Conservation (phyloP, 1,140 invertebrate genomes). For the Musca vetustissima region DNA sequence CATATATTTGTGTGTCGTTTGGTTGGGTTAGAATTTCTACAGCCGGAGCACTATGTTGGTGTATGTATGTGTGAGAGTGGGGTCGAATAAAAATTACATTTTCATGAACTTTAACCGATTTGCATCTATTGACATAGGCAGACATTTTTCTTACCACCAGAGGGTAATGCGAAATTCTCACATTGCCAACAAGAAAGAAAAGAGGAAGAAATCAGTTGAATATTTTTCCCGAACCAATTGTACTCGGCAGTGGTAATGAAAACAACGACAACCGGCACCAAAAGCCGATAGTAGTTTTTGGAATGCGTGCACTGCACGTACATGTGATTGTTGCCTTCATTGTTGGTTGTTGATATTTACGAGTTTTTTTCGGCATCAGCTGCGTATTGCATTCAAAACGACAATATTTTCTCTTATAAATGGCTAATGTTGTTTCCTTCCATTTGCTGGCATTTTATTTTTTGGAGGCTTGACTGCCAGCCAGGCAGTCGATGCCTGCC, state of each 20-base stretch:
- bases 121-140: too few relatives aligned
- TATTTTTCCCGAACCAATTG: too few relatives aligned
- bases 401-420: constrained; percentile 21
- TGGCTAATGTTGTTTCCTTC: neutral
- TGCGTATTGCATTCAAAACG: constrained; percentile 16
- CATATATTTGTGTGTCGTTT: neutral
- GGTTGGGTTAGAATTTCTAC: neutral
- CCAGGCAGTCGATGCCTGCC: neutral
- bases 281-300: too few relatives aligned
- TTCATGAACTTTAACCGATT: constrained; percentile 17
- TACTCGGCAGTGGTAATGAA: too few relatives aligned
- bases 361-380: constrained; percentile 20
- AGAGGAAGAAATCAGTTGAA: too few relatives aligned
- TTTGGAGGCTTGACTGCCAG: constrained; percentile 12
- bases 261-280: too few relatives aligned
- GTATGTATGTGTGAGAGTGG: too few relatives aligned
- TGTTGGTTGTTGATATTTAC: constrained; percentile 18
- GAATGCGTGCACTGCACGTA: too few relatives aligned
- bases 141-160: too few relatives aligned
- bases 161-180: too few relatives aligned
- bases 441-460: neutral
- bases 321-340: too few relatives aligned
- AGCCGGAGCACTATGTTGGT: neutral
- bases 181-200: too few relatives aligned
- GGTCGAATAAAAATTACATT: constrained; percentile 17